Evolutionary conservation across 1,140 invertebrate species (phyloP).

Genomic region (Eciton burchellii): DNA sequence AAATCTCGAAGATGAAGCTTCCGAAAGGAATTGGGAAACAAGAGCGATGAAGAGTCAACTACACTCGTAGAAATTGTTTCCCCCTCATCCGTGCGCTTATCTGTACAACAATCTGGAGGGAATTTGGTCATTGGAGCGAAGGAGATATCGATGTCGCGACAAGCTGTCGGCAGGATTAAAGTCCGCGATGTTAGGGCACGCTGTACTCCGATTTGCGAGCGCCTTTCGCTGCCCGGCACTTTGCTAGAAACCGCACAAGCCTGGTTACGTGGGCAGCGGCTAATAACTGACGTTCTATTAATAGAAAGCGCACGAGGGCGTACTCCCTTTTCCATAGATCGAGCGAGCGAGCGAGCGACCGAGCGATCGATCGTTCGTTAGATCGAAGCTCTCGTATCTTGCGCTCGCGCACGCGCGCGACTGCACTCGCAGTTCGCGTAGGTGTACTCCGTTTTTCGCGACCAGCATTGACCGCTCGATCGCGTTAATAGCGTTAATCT

Average conservation of each 20-base stretch:
- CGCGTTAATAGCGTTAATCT: conserved; percentile 27
- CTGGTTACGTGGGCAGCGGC: conserved; percentile 58
- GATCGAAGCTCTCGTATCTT: conserved; percentile 12
- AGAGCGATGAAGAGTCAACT: no score
- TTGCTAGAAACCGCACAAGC: conserved; percentile 30
- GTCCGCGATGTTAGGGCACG: background rate
- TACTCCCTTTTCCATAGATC: conserved; percentile 60
- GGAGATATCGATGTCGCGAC: background rate
- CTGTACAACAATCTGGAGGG: no score
- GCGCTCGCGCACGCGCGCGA: conserved; percentile 8
- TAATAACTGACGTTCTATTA: conserved; percentile 73
- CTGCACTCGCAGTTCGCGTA: conserved; percentile 40
- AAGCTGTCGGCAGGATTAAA: no score
- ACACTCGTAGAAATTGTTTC: no score
- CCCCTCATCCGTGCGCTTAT: no score
- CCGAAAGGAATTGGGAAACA: no score
- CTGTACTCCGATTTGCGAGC: background rate
- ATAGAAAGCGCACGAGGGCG: conserved; percentile 73
- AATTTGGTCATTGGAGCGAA: no score
- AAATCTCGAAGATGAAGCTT: no score
- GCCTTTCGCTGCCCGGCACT: background rate
- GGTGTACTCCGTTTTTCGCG: conserved; percentile 50
- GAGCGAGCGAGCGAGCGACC: conserved; percentile 46
- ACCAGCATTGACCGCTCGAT: conserved; percentile 6
- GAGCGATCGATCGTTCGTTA: conserved; percentile 32